A percentile compares a stretch with the other conserved stretches of the same genome.
Conservation (phyloP, 1,140 invertebrate genomes). For the Meloidogyne floridensis region DNA sequence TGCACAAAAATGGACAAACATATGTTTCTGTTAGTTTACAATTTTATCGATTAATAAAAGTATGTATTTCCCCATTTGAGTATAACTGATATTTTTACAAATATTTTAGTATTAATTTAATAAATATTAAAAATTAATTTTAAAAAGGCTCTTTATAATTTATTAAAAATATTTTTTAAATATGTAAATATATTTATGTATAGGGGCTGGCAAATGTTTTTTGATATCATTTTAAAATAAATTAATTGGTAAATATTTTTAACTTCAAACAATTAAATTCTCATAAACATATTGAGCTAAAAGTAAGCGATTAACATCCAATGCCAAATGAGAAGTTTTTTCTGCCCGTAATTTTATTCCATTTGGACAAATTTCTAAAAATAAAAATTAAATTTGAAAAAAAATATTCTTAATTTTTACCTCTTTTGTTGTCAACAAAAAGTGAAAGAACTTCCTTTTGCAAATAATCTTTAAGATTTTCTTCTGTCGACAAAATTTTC, state of each 20-base stretch:
- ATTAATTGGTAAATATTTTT: background rate
- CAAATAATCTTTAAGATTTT: constrained; percentile 6
- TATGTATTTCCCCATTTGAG: too few relatives aligned
- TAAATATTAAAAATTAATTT: too few relatives aligned
- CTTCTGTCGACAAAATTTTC: background rate
- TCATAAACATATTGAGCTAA: constrained; percentile 30
- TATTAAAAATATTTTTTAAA: too few relatives aligned
- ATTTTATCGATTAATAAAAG: too few relatives aligned
- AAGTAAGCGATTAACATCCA: constrained; percentile 24
- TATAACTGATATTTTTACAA: too few relatives aligned
- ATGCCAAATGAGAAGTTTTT: constrained; percentile 19
- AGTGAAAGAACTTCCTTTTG: background rate
- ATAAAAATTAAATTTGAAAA: background rate
- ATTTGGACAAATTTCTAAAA: constrained; percentile 13
- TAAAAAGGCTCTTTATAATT: too few relatives aligned
- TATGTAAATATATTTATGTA: too few relatives aligned
- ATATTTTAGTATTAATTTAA: too few relatives aligned
- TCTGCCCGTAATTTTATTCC: constrained; percentile 24
- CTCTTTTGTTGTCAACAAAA: constrained; percentile 14
- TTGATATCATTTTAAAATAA: too few relatives aligned
- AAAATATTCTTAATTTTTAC: background rate
- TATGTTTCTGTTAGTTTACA: too few relatives aligned
- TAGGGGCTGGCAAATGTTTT: too few relatives aligned
- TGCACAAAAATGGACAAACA: too few relatives aligned
- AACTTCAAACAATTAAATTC: constrained; percentile 14